phyloP scores from a whole-genome alignment of 2,888 invertebrate species.

The Polia nebulosa region DNA sequence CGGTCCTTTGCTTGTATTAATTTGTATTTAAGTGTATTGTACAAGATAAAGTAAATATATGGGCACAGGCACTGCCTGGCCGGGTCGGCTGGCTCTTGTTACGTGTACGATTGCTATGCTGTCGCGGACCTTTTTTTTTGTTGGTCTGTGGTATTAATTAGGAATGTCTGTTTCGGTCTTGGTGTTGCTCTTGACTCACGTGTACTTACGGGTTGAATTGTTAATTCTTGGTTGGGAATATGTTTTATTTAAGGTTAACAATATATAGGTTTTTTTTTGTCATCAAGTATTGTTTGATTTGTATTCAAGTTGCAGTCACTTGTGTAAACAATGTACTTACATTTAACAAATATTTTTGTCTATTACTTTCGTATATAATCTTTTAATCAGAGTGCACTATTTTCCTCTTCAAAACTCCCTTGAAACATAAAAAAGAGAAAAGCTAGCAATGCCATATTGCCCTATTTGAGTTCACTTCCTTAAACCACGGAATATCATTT shows the following conservation, averaged over 20 bases:
- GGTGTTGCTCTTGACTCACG: slow-evolving; percentile 14
- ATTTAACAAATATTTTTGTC: too few relatives aligned
- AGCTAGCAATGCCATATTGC: accelerated
- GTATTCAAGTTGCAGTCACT: neutral
- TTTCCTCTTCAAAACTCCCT: neutral
- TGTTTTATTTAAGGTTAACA: neutral
- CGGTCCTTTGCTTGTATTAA: slow-evolving; percentile 89
- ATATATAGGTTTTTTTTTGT: neutral
- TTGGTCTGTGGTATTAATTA: slow-evolving; percentile 62
- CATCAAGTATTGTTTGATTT: neutral
- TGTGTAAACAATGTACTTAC: neutral
- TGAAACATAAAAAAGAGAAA: too few relatives aligned
- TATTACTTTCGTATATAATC: too few relatives aligned
- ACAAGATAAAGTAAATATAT: slow-evolving; percentile 91
- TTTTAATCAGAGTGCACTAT: too few relatives aligned
- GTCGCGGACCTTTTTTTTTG: slow-evolving; percentile 39
- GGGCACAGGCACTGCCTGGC: slow-evolving; percentile 78
- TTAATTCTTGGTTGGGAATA: slow-evolving; percentile 10
- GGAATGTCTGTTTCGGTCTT: slow-evolving; percentile 47
- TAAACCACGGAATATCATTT: neutral
- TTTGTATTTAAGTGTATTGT: slow-evolving; percentile 91
- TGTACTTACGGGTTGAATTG: slow-evolving; percentile 20
- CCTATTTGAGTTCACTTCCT: too few relatives aligned
- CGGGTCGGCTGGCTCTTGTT: slow-evolving; percentile 77
- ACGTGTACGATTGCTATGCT: slow-evolving; percentile 72